A percentile compares a stretch with the other conserved stretches of the same genome.
phyloP scores from a whole-genome alignment of 2,797 vertebrate genomes.

The Enteromius trimaculatus region DNA sequence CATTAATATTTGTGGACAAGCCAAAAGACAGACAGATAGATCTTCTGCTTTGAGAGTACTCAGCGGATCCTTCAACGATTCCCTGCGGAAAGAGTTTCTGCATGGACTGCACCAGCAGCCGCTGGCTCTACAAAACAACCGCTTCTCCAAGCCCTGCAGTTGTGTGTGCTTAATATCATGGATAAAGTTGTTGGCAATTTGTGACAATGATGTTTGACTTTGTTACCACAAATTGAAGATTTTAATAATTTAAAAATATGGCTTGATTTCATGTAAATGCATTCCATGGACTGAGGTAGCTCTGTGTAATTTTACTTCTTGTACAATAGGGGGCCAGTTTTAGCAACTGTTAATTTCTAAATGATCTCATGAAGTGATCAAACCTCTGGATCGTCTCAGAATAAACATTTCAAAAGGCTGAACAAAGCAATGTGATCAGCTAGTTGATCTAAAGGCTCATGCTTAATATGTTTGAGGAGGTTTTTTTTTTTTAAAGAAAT shows the following conservation, averaged over 20 bases:
- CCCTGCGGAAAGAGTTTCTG: conserved; percentile 72
- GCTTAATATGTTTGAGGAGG: background rate
- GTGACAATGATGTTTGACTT: background rate
- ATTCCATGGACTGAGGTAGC: background rate
- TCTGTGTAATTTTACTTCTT: background rate
- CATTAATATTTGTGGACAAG: background rate
- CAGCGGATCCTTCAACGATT: conserved; percentile 55
- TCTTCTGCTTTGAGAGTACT: conserved; percentile 14
- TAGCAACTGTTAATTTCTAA: background rate
- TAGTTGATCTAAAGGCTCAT: background rate
- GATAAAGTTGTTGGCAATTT: background rate
- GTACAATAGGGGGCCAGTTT: background rate
- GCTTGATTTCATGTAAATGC: background rate
- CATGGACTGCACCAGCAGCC: conserved; percentile 66
- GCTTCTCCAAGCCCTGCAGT: background rate
- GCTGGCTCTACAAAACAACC: conserved; percentile 57
- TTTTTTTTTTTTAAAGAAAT: background rate
- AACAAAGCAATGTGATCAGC: background rate
- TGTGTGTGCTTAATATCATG: background rate
- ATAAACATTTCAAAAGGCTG: background rate
- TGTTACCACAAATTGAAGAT: background rate
- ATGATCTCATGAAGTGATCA: background rate
- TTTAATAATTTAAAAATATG: background rate
- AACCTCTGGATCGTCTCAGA: background rate
- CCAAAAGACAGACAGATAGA: background rate